Conservation (phyloP, 2,888 invertebrate genomes). For the Chloroclystis v-ata region DNA sequence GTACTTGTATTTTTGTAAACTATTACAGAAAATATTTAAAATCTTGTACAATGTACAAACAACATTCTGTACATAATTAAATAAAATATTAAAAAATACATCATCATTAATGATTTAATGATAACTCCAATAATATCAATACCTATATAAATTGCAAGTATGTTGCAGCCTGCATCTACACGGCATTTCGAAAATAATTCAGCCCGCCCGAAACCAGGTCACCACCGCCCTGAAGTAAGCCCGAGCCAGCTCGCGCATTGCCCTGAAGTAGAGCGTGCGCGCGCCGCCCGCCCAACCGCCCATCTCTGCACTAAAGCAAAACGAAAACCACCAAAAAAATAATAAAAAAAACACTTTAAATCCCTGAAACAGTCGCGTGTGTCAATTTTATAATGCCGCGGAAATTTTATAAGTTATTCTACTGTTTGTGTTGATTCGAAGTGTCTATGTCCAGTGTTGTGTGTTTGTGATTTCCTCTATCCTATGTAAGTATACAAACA, state of each 20-base stretch:
- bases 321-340: conserved; percentile 37
- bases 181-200: conserved; percentile 73
- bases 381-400: conserved; percentile 2
- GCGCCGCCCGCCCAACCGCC: conserved; percentile 42
- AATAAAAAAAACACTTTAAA: conserved; percentile 33
- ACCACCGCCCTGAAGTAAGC: conserved; percentile 40
- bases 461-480: conserved; percentile 36
- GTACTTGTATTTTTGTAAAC: no score
- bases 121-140: no score
- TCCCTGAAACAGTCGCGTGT: conserved; percentile 6
- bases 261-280: conserved; percentile 48
- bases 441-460: conserved; percentile 32
- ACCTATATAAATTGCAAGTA: no score
- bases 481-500: conserved; percentile 41
- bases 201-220: conserved; percentile 62
- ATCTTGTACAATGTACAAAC: no score
- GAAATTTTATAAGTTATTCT: no score
- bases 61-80: no score
- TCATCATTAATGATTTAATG: no score
- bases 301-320: conserved; percentile 36
- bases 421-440: no score
- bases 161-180: conserved; percentile 35
- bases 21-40: no score
- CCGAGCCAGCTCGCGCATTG: conserved; percentile 42
- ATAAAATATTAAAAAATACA: no score